A percentile compares a stretch with the other conserved stretches of the same genome.
Evolutionary conservation across 2,113 vertebrate genomes (phyloP).

Genomic region (Lates calcarifer): DNA sequence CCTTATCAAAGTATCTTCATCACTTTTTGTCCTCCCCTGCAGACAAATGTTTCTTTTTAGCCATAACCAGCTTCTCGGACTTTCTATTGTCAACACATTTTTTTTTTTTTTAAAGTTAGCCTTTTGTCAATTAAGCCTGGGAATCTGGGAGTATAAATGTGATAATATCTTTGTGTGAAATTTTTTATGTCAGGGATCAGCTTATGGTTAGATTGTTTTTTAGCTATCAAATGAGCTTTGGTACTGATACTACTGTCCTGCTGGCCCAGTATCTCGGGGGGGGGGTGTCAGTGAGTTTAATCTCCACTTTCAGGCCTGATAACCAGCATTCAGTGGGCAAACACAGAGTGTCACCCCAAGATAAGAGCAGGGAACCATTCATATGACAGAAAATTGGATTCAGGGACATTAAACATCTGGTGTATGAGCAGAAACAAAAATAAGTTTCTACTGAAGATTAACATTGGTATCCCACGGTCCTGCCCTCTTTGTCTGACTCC

Average conservation of each 20-base stretch:
- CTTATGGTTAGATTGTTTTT: not conserved
- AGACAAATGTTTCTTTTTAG: not conserved
- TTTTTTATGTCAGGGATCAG: not conserved
- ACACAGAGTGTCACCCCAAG: conserved; percentile 30
- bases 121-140: not conserved
- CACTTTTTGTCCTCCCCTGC: not conserved
- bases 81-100: not conserved
- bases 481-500: not conserved
- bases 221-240: not conserved
- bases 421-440: conserved; percentile 13
- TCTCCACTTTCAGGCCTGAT: conserved; percentile 35
- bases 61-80: not conserved
- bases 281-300: conserved; percentile 39
- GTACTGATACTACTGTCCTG: not conserved
- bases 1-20: conserved; percentile 12
- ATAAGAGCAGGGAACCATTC: conserved; percentile 30
- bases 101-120: not conserved
- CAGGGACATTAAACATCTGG: conserved; percentile 22
- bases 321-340: conserved; percentile 33
- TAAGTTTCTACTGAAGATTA: not conserved
- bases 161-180: conserved; percentile 10
- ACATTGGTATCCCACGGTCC: not conserved
- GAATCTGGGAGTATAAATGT: conserved; percentile 1
- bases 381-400: conserved; percentile 40
- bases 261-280: conserved; percentile 13